These are phyloP conservation scores for Psilopsiagon aymara DNA, from an alignment of 2,113 vertebrate genomes.

Conservation along the genomic window DNA sequence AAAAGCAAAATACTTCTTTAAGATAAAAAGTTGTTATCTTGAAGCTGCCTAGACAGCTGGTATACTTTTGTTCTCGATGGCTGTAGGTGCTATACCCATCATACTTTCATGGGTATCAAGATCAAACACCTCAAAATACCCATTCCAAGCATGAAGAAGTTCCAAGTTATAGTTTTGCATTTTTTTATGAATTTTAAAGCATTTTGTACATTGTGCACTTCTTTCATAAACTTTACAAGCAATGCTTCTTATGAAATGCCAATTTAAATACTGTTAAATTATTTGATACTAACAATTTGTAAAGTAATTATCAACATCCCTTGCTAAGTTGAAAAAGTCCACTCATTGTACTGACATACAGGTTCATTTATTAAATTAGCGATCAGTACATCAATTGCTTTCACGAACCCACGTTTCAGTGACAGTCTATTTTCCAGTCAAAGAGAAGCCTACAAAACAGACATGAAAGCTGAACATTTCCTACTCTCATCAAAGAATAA, in stretches of 20 bases:
- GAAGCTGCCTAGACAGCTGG: not conserved
- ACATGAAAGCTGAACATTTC: not conserved
- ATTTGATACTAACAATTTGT: not conserved
- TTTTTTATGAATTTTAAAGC: not conserved
- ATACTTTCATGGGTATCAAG: not conserved
- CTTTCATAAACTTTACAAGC: not conserved
- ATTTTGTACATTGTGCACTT: not conserved
- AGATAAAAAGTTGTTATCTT: not conserved
- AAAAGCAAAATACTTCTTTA: not conserved
- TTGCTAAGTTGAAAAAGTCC: not conserved
- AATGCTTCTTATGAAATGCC: not conserved
- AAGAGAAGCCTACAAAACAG: not conserved
- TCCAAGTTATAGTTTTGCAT: not conserved
- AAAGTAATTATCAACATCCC: not conserved
- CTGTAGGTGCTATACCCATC: not conserved
- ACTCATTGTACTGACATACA: not conserved
- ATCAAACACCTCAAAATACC: not conserved
- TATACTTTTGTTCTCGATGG: not conserved
- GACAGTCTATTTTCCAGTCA: not conserved
- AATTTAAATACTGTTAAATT: not conserved
- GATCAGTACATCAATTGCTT: not conserved
- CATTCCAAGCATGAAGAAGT: not conserved
- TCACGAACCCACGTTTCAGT: not conserved
- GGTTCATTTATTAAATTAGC: not conserved
- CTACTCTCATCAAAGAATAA: not conserved